phyloP scores from a whole-genome alignment of 2,797 vertebrate genomes.

The Knipowitschia caucasica region DNA sequence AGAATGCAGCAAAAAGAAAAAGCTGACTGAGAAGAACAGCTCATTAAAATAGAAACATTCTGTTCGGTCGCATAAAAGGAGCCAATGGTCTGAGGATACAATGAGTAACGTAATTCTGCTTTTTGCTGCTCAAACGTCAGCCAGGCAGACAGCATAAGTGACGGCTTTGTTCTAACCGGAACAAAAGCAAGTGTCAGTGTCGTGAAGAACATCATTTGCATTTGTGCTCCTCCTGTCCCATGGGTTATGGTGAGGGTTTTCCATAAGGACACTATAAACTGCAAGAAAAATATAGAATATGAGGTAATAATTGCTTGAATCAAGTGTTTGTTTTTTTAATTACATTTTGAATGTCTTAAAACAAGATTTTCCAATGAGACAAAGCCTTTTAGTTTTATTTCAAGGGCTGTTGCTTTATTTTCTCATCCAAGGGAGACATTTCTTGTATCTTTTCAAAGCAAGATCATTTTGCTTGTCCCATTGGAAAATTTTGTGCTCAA shows the following conservation, averaged over 20 bases:
- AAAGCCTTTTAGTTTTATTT: no score
- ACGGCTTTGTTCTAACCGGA: conserved; percentile 29
- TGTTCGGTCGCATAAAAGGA: conserved; percentile 39
- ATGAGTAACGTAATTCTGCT: conserved; percentile 21
- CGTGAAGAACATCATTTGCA: conserved; percentile 11
- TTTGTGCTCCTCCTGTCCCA: background rate
- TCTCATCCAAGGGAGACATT: no score
- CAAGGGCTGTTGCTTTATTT: no score
- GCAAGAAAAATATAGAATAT: no score
- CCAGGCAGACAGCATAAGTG: conserved; percentile 20
- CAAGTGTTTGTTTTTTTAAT: no score
- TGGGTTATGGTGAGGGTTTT: background rate
- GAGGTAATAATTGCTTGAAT: no score
- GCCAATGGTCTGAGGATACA: conserved; percentile 34
- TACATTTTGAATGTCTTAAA: no score
- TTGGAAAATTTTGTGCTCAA: no score
- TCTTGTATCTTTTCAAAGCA: no score
- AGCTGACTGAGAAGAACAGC: conserved; percentile 23
- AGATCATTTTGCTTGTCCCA: no score
- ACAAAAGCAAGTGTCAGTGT: conserved; percentile 34
- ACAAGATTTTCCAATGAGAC: no score
- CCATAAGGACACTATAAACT: background rate
- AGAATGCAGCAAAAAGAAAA: conserved; percentile 35
- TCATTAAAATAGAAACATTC: conserved; percentile 36
- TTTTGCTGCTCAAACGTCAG: conserved; percentile 23